phyloP scores from a whole-genome alignment of 2,888 invertebrate species.

The Oscheius myriophilus region DNA sequence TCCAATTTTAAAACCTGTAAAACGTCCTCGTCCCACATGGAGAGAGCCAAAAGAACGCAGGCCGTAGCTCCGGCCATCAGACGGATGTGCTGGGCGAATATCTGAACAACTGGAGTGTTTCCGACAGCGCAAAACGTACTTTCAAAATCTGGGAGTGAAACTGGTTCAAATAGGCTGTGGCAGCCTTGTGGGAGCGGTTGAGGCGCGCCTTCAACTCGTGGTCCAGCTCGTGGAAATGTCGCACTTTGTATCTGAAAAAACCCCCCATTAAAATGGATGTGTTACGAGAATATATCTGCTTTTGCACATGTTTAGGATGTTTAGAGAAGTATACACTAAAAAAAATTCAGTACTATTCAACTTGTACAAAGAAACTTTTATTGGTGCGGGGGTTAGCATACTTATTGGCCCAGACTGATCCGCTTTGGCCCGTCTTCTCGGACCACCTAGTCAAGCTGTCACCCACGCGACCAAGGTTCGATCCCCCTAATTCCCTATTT shows the following conservation, averaged over 20 bases:
- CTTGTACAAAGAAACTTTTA: no score
- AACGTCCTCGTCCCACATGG: constrained; percentile 91
- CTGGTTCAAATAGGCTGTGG: constrained; percentile 88
- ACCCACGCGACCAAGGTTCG: no score
- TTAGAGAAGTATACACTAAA: no score
- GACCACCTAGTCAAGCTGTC: no score
- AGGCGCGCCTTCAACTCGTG: constrained; percentile 90
- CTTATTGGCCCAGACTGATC: no score
- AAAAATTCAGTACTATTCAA: no score
- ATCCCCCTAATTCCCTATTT: no score
- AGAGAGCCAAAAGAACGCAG: constrained; percentile 82
- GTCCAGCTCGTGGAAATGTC: constrained; percentile 98
- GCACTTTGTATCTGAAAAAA: constrained; percentile 74
- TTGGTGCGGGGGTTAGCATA: no score
- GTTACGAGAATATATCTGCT: constrained; percentile 3
- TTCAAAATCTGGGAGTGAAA: constrained; percentile 76
- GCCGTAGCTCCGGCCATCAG: constrained; percentile 88
- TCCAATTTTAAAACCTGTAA: constrained; percentile 73
- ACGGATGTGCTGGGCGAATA: constrained; percentile 77
- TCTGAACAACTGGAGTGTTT: constrained; percentile 58
- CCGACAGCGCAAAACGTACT: not conserved
- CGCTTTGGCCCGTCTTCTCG: no score
- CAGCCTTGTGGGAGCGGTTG: constrained; percentile 89
- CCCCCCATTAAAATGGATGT: no score
- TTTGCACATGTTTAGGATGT: no score